Evolutionary conservation across 2,888 invertebrate genomes (phyloP).

Genomic region (Orthosia cruda): DNA sequence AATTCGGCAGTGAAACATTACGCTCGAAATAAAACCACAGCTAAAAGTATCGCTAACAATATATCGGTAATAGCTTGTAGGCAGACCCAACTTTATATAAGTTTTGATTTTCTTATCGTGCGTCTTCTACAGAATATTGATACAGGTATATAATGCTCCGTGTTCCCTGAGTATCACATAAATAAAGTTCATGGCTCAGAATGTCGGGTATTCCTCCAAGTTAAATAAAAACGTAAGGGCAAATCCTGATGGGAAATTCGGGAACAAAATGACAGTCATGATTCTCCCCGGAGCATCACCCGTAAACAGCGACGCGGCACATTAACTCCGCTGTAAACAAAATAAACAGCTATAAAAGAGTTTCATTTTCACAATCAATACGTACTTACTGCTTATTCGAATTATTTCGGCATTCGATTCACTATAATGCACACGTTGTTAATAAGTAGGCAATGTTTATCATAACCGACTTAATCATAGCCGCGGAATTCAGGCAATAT

Average conservation of each 20-base stretch:
- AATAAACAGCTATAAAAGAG: slow-evolving; percentile 21
- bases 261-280: slow-evolving; percentile 28
- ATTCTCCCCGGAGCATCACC: slow-evolving; percentile 12
- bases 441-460: slow-evolving; percentile 79
- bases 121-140: slow-evolving; percentile 35
- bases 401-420: slow-evolving; percentile 70
- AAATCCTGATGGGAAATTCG: slow-evolving; percentile 21
- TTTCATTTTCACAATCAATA: slow-evolving; percentile 59
- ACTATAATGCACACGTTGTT: slow-evolving; percentile 72
- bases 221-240: slow-evolving; percentile 44
- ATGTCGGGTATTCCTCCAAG: slow-evolving; percentile 23
- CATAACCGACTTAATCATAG: slow-evolving; percentile 86
- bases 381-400: slow-evolving; percentile 41
- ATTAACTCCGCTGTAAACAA: slow-evolving; percentile 28
- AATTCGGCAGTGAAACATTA: slow-evolving; percentile 44
- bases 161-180: slow-evolving; percentile 17
- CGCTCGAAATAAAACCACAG: slow-evolving; percentile 34
- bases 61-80: slow-evolving; percentile 10
- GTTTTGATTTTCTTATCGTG: slow-evolving; percentile 42
- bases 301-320: slow-evolving; percentile 25
- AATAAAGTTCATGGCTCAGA: slow-evolving; percentile 46
- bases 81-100: slow-evolving; percentile 12
- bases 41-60: slow-evolving; percentile 42
- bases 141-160: slow-evolving; percentile 8
- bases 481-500: slow-evolving; percentile 84